A percentile compares a stretch with the other conserved stretches of the same genome.
Evolutionary conservation across 2,888 invertebrate species (phyloP).

Genomic region (Lagria hirta): DNA sequence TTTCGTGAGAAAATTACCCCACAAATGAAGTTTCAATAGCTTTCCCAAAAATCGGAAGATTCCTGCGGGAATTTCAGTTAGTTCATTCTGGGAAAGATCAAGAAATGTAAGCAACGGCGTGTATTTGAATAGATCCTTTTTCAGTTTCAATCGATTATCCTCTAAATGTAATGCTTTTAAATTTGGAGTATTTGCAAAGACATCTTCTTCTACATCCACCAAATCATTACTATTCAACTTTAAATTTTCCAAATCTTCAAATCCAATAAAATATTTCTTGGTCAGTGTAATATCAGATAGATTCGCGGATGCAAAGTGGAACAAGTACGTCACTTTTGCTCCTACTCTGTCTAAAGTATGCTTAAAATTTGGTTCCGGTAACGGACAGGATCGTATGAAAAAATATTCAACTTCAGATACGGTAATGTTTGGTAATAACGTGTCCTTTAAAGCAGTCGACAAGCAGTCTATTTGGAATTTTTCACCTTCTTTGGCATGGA

Average conservation of each 20-base stretch:
- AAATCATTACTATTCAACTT: slow-evolving; percentile 17
- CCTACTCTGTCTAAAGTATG: slow-evolving; percentile 56
- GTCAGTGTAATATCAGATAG: slow-evolving; percentile 22
- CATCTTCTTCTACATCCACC: slow-evolving; percentile 23
- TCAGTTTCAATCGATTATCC: slow-evolving; percentile 36
- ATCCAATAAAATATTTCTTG: slow-evolving; percentile 24
- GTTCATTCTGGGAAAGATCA: slow-evolving; percentile 68
- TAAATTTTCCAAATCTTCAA: slow-evolving; percentile 22
- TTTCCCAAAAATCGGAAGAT: slow-evolving; percentile 65
- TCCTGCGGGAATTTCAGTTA: slow-evolving; percentile 62
- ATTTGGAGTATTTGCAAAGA: slow-evolving; percentile 35
- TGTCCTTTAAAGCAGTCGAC: slow-evolving; percentile 33
- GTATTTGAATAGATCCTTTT: slow-evolving; percentile 64
- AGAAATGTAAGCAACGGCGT: slow-evolving; percentile 64
- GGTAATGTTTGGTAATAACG: slow-evolving; percentile 55
- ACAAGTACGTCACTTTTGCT: slow-evolving; percentile 41
- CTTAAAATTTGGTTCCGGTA: slow-evolving; percentile 56
- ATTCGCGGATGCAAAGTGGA: slow-evolving; percentile 26
- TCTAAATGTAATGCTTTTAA: slow-evolving; percentile 31
- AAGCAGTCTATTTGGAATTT: too few relatives aligned
- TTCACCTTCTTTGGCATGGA: too few relatives aligned
- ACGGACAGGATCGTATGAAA: slow-evolving; percentile 59
- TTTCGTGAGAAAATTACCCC: slow-evolving; percentile 55
- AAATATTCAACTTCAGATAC: slow-evolving; percentile 56
- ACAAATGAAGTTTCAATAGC: slow-evolving; percentile 65